Evolutionary conservation across 2,113 vertebrate species (phyloP).

Genomic region (Columbina picui): DNA sequence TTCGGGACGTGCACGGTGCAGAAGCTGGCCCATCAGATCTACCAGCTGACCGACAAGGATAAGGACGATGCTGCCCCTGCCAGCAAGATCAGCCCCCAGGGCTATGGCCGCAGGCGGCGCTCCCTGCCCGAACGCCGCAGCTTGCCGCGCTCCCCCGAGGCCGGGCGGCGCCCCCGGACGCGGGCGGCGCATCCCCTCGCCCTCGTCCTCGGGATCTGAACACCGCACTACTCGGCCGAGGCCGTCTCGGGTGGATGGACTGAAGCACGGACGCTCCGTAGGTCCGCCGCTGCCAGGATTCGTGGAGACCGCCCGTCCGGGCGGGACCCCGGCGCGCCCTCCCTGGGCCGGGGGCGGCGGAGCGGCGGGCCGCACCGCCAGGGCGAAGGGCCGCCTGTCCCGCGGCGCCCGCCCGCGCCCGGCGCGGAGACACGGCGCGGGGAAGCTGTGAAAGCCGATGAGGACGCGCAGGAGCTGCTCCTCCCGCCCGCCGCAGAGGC

Average conservation of each 20-base stretch:
- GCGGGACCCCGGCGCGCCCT: background rate
- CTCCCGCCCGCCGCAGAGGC: background rate
- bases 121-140: slow-evolving; percentile 61
- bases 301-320: background rate
- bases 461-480: background rate
- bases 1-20: slow-evolving; percentile 92
- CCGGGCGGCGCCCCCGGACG: background rate
- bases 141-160: background rate
- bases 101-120: slow-evolving; percentile 90
- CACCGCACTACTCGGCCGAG: background rate
- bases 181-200: background rate
- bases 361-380: background rate
- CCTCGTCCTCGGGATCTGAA: background rate
- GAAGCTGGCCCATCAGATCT: slow-evolving; percentile 87
- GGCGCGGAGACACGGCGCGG: background rate
- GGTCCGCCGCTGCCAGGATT: background rate
- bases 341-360: background rate
- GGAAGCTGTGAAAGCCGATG: background rate
- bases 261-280: background rate
- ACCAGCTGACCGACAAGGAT: slow-evolving; percentile 82
- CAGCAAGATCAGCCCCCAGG: slow-evolving; percentile 86
- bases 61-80: slow-evolving; percentile 81
- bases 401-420: background rate
- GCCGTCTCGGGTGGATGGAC: background rate
- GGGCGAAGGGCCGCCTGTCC: background rate